These are phyloP conservation scores for Prolemur simus DNA, from an alignment of 2,113 vertebrate genomes.

Conservation along the genomic window DNA sequence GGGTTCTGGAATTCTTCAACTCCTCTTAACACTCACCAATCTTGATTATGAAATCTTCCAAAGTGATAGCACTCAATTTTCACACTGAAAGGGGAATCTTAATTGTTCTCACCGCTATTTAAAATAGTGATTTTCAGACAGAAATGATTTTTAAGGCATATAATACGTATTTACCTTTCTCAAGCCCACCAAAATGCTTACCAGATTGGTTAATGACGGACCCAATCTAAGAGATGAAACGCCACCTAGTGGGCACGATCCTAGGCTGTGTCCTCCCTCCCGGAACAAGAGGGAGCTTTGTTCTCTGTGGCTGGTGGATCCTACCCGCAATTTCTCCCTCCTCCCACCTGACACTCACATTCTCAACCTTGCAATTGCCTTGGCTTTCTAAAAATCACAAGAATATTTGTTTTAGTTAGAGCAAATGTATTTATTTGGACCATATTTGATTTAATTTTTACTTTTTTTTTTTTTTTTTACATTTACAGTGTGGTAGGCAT, in stretches of 20 bases:
- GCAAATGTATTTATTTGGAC: background rate
- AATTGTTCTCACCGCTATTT: background rate
- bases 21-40: background rate
- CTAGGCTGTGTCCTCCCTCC: background rate
- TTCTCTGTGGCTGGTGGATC: conserved; percentile 10
- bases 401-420: background rate
- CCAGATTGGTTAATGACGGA: background rate
- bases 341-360: background rate
- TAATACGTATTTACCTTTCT: background rate
- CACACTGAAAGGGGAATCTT: background rate
- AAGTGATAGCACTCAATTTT: background rate
- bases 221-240: conserved; percentile 48
- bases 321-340: background rate
- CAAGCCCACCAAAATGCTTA: background rate
- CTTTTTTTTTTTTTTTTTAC: background rate
- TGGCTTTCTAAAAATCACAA: background rate
- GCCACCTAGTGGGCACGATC: conserved; percentile 74
- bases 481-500: background rate
- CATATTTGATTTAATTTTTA: conserved; percentile 19
- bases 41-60: background rate
- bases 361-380: background rate
- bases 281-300: conserved; percentile 46
- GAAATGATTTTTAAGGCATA: background rate
- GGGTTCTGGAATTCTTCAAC: background rate
- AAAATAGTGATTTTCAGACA: background rate